phyloP scores from a whole-genome alignment of 2,113 vertebrate species.

The Dasyprocta punctata region DNA sequence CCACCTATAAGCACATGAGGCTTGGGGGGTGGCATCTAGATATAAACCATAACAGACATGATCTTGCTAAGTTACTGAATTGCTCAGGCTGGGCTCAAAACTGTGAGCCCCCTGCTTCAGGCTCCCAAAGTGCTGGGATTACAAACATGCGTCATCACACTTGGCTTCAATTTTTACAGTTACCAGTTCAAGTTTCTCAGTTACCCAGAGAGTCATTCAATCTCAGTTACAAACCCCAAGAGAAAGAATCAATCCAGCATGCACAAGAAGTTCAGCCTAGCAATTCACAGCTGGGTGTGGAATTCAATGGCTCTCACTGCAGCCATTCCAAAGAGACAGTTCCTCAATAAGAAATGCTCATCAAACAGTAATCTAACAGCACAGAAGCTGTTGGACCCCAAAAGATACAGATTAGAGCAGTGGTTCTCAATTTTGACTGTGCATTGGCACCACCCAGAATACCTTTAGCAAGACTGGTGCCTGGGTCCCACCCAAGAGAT shows the following conservation, averaged over 20 bases:
- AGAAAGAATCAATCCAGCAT: neutral
- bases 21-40: neutral
- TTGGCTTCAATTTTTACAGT: neutral
- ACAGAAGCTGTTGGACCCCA: too few species aligned
- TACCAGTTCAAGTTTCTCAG: too few species aligned
- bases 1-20: neutral
- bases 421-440: too few species aligned
- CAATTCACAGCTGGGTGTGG: neutral
- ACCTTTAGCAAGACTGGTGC: neutral
- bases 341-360: neutral
- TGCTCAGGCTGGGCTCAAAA: neutral
- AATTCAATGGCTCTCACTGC: neutral
- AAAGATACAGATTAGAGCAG: too few species aligned
- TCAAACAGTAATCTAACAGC: neutral
- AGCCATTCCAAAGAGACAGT: neutral
- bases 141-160: neutral
- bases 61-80: neutral
- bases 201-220: neutral
- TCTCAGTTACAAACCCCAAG: neutral
- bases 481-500: neutral
- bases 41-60: neutral
- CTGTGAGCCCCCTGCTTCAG: neutral
- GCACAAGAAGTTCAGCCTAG: neutral
- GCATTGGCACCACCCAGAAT: neutral
- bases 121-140: neutral